These are phyloP conservation scores for Nomada hirtipes DNA, from an alignment of 2,888 invertebrate species.

Conservation along the genomic window DNA sequence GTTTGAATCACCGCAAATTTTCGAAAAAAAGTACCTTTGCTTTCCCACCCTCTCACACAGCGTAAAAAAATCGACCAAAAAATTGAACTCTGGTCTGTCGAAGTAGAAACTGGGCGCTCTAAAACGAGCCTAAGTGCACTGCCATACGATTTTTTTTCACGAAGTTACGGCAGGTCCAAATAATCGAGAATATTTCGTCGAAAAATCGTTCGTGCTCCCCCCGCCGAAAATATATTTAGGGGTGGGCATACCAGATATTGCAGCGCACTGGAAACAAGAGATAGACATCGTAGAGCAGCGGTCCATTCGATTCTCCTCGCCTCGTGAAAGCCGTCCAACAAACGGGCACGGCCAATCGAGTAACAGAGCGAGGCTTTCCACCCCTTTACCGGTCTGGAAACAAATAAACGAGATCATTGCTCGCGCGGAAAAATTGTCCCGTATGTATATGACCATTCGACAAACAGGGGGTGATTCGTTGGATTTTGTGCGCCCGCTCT, in stretches of 20 bases:
- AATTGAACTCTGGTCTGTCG: too few relatives aligned
- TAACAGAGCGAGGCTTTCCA: constrained; percentile 4
- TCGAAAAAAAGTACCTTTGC: too few relatives aligned
- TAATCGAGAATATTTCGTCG: too few relatives aligned
- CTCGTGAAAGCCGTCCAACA: neutral
- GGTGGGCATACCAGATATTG: neutral
- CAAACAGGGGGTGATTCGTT: constrained; percentile 54
- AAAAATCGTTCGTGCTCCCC: too few relatives aligned
- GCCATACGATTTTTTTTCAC: too few relatives aligned
- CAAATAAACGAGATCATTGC: constrained; percentile 68
- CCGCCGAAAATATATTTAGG: too few relatives aligned
- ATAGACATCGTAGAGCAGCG: neutral
- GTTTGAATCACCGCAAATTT: too few relatives aligned
- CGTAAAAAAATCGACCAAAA: too few relatives aligned
- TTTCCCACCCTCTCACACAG: too few relatives aligned
- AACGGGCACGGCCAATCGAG: neutral
- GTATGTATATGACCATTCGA: constrained; percentile 50
- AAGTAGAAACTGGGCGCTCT: too few relatives aligned
- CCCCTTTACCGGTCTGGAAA: constrained; percentile 50
- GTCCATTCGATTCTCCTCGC: neutral
- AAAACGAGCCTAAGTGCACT: too few relatives aligned
- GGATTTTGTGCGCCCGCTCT: constrained; percentile 50
- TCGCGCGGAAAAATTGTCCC: constrained; percentile 63
- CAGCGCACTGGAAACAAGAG: neutral
- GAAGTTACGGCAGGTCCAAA: too few relatives aligned